These are phyloP conservation scores for Drosophila lowei DNA, from an alignment of 1,140 invertebrate species.

Conservation along the genomic window DNA sequence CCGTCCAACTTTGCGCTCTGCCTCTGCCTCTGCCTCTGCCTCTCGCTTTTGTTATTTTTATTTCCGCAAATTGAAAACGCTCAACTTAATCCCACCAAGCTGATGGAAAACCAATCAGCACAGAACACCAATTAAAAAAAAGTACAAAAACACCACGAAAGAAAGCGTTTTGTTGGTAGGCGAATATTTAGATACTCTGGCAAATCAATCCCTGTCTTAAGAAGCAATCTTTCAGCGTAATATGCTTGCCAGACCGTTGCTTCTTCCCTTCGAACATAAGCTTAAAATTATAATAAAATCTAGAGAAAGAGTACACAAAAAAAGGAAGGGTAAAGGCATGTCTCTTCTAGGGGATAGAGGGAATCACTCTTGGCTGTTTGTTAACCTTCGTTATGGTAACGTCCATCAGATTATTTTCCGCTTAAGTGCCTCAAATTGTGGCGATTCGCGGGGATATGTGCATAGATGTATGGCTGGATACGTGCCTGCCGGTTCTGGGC, in stretches of 20 bases:
- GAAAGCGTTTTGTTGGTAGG: background rate
- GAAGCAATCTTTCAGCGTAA: no score
- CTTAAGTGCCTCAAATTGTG: conserved; percentile 34
- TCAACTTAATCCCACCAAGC: conserved; percentile 61
- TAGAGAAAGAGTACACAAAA: background rate
- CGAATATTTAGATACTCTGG: no score
- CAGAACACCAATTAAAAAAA: conserved; percentile 52
- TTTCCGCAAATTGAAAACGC: conserved; percentile 71
- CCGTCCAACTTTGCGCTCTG: conserved; percentile 6
- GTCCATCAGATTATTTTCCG: conserved; percentile 39
- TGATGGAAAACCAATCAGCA: conserved; percentile 66
- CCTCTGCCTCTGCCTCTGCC: conserved; percentile 6
- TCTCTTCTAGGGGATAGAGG: background rate
- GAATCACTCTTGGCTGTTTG: conserved; percentile 18
- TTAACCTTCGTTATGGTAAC: conserved; percentile 2
- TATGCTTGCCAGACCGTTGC: no score
- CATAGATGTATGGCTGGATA: background rate
- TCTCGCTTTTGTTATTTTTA: conserved; percentile 43
- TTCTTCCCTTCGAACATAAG: no score
- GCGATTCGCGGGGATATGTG: conserved; percentile 15
- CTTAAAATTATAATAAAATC: no score
- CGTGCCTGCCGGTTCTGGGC: conserved; percentile 9
- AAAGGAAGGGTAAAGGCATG: conserved; percentile 13
- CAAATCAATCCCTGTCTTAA: background rate
- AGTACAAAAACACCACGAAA: conserved; percentile 14